Base-by-base conservation (phyloP, 1,140 invertebrate species). In the Holcopasites calliopsidis region DNA sequence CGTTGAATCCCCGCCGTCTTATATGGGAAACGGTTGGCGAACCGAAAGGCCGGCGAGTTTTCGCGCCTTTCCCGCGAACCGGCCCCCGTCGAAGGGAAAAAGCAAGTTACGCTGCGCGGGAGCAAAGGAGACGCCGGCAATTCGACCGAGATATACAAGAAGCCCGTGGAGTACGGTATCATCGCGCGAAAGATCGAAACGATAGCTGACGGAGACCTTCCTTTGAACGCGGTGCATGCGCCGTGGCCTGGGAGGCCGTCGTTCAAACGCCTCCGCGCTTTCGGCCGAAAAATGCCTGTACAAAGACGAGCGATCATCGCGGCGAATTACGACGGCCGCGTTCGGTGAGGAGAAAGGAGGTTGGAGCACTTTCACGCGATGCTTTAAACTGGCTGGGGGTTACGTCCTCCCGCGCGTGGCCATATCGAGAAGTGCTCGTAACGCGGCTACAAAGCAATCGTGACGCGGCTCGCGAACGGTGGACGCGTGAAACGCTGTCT, bases 101-200 rank as follows among this genome's bases (percentile, higher is more conserved):
- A 54, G 58, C 64, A 35, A 81, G 80, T 79, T 71, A 76, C 75
- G 62, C 54, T 57, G 69, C 35, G 4, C 40, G 1, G 26, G 60
- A 0, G 18, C 26, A 16, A 7, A 47, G n/a, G 40, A 44, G 18
- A 31, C 40, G 58, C 23, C 21, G 26, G 13, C 58, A n/a, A n/a
- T n/a, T 61, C 38, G 60, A 18, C 40, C 60, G 5, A 31, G 28
- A 31, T 21, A 47, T 40, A n/a, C n/a, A n/a, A n/a, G n/a, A 31
- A 31, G 16, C 8, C 18, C 21, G 33, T 26, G 42, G 31, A 61
- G n/a, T n/a, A n/a, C n/a, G n/a, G n/a, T 58, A 64, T 31, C 62
- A 71, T 76, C n/a, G 38, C n/a, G 58, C 60, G 44, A 3, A 28
- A 72, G 58, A 72, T 64, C 47, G 55, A 42, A 42, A 26, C 13